Conservation (phyloP, 2,113 vertebrate species). For the Pangasianodon gigas region DNA sequence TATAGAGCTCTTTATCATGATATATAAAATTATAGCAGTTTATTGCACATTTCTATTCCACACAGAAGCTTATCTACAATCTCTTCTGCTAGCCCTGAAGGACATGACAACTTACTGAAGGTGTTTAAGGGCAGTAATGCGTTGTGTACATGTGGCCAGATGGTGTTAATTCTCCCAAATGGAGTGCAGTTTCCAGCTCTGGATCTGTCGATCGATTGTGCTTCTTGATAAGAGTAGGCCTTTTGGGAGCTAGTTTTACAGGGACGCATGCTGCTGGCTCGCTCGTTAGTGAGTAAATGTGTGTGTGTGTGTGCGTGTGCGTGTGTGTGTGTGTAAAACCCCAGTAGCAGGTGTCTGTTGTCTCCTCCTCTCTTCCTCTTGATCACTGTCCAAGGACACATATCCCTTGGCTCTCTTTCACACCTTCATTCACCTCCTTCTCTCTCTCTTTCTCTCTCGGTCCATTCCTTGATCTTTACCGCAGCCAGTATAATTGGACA, state of each 20-base stretch:
- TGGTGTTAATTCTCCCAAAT: conserved; percentile 30
- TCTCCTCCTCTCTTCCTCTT: conserved; percentile 4
- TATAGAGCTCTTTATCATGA: not conserved
- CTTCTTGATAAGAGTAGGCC: conserved; percentile 47
- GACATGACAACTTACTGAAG: not conserved
- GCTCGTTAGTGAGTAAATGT: conserved; percentile 21
- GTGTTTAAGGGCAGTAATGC: conserved; percentile 3
- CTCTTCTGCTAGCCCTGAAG: not conserved
- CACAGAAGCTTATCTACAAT: not conserved
- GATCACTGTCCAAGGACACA: conserved; percentile 26
- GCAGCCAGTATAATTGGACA: conserved; percentile 59
- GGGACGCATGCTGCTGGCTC: conserved; percentile 24
- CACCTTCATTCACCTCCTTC: not conserved
- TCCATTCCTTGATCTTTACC: conserved; percentile 46
- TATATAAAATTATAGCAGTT: not conserved
- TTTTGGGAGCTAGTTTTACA: conserved; percentile 40
- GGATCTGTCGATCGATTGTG: conserved; percentile 47
- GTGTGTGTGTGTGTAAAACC: not conserved
- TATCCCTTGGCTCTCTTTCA: conserved; percentile 20
- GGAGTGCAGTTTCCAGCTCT: conserved; percentile 11
- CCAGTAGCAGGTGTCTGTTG: conserved; percentile 30
- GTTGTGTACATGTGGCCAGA: conserved; percentile 2
- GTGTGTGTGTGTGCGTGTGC: not conserved
- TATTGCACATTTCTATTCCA: not conserved
- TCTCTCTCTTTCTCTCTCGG: not conserved